phyloP scores from a whole-genome alignment of 2,888 invertebrate genomes.

The Pharmacophagus antenor region DNA sequence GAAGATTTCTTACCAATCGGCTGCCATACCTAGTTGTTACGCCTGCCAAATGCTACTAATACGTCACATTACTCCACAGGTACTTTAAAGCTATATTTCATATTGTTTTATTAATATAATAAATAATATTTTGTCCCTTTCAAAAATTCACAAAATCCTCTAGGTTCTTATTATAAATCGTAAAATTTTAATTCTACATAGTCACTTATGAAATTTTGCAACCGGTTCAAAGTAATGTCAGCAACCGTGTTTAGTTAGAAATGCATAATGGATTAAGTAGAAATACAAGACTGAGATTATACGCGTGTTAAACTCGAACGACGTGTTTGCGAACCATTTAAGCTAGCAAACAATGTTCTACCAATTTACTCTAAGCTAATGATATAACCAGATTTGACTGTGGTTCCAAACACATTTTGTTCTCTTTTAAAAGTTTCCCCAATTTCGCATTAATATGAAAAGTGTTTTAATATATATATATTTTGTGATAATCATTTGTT shows the following conservation, averaged over 20 bases:
- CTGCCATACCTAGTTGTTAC: no score
- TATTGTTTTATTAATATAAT: no score
- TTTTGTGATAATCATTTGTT: no score
- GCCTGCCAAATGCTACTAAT: no score
- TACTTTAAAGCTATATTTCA: no score
- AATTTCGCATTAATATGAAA: no score
- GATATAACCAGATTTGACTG: neutral
- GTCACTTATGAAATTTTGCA: neutral
- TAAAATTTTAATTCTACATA: neutral
- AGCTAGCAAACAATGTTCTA: conserved; percentile 4
- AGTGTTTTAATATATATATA: no score
- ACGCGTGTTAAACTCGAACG: neutral
- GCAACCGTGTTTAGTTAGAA: conserved; percentile 2
- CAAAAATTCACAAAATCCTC: neutral
- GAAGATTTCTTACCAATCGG: no score
- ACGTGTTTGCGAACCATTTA: conserved; percentile 20
- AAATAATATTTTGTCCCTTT: no score
- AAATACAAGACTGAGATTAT: conserved; percentile 9
- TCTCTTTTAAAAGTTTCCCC: no score
- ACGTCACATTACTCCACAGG: no score
- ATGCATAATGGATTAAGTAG: conserved; percentile 21
- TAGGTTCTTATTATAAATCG: neutral
- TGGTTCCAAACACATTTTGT: no score
- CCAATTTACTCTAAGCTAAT: neutral
- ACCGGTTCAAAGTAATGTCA: neutral